Conservation (phyloP, 2,888 invertebrate species). For the Melipona bicolor region DNA sequence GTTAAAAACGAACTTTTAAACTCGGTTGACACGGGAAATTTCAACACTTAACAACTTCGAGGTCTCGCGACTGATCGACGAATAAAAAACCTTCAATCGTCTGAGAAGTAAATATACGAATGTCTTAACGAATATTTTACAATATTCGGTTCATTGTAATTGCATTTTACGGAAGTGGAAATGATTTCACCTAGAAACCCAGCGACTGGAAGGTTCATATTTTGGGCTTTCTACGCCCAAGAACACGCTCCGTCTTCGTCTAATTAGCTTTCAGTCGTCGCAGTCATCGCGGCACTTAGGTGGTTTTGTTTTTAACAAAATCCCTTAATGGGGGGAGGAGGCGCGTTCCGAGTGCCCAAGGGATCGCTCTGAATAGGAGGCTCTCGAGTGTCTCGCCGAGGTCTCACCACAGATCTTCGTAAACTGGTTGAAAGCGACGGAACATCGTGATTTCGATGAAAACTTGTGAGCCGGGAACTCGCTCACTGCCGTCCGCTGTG, state of each 20-base stretch:
- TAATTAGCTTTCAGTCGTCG: constrained; percentile 38
- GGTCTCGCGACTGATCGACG: background rate
- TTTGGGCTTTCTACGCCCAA: background rate
- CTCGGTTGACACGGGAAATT: background rate
- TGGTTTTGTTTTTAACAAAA: constrained; percentile 30
- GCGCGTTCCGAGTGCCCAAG: background rate
- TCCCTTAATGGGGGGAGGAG: background rate
- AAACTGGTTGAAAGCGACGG: background rate
- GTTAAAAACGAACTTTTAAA: background rate
- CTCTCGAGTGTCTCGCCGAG: constrained; percentile 21
- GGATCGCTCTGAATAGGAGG: constrained; percentile 21
- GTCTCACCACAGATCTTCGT: constrained; percentile 12
- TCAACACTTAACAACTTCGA: background rate
- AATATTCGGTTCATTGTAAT: background rate
- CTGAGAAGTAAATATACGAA: background rate
- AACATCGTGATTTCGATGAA: background rate
- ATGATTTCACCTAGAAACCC: background rate
- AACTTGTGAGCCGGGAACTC: background rate
- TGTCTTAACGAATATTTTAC: background rate
- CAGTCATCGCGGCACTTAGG: constrained; percentile 21
- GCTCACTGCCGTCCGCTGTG: too few species aligned
- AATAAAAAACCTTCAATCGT: background rate
- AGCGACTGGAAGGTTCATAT: background rate
- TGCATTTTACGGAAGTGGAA: background rate
- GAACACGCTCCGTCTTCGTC: background rate